Conservation (phyloP, 2,113 vertebrate genomes). For the Poeciliopsis retropinna region DNA sequence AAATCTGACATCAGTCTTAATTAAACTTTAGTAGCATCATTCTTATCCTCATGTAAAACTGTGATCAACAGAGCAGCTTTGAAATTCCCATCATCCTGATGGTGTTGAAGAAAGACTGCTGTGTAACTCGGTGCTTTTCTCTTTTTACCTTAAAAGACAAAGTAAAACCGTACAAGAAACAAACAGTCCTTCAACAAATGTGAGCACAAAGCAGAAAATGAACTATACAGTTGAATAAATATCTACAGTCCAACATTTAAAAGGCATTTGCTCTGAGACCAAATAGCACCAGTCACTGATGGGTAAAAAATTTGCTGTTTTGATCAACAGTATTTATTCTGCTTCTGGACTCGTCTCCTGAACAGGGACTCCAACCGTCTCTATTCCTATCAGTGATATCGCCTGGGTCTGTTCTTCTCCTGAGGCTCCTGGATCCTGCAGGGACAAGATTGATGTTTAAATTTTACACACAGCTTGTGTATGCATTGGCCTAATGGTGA, state of each 20-base stretch:
- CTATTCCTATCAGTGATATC: background rate
- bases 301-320: background rate
- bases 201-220: background rate
- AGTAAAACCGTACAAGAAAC: background rate
- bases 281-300: background rate
- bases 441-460: background rate
- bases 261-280: background rate
- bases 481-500: too few species aligned
- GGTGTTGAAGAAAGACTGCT: background rate
- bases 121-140: background rate
- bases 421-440: constrained; percentile 39
- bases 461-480: too few species aligned
- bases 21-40: too few species aligned
- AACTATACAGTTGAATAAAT: background rate
- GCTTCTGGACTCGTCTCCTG: constrained; percentile 44
- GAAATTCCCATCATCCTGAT: background rate
- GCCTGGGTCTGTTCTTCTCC: background rate
- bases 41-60: background rate
- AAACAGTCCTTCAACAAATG: background rate
- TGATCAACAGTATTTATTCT: background rate
- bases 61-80: background rate
- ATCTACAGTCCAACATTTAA: background rate
- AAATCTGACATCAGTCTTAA: background rate
- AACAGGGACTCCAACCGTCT: constrained; percentile 57
- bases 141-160: background rate